Conservation (phyloP, 1,140 invertebrate genomes). For the Atta cephalotes region DNA sequence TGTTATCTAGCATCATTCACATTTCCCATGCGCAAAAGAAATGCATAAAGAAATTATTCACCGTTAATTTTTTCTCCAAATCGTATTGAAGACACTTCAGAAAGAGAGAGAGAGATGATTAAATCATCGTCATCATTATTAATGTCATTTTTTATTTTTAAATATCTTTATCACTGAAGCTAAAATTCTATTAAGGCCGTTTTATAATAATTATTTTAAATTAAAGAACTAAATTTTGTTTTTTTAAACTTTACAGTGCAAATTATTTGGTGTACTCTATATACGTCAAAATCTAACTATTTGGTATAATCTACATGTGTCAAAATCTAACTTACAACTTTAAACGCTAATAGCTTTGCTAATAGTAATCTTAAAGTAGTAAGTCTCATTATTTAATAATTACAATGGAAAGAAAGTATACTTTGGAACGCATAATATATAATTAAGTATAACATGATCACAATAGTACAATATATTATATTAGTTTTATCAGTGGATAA, state of each 20-base stretch:
- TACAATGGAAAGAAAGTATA: background rate
- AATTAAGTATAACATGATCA: constrained; percentile 35
- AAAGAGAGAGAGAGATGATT: constrained; percentile 85
- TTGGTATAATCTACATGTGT: background rate
- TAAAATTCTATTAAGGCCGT: background rate
- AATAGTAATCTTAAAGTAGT: constrained; percentile 15
- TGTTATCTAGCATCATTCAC: constrained; percentile 59
- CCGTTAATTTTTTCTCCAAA: constrained; percentile 89
- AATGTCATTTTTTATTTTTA: background rate
- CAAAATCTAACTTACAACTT: constrained; percentile 14
- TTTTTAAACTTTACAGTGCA: constrained; percentile 1
- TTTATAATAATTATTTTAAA: constrained; percentile 6
- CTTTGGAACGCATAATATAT: background rate
- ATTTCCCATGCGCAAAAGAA: constrained; percentile 87
- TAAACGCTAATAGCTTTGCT: background rate
- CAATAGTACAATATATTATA: constrained; percentile 18
- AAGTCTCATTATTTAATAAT: background rate
- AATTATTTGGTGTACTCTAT: background rate
- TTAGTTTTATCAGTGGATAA: constrained; percentile 1
- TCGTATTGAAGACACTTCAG: constrained; percentile 92
- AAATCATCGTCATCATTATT: background rate
- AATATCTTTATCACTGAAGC: background rate
- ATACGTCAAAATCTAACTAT: background rate
- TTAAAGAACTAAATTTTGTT: background rate
- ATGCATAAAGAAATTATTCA: constrained; percentile 89